Base-by-base conservation (phyloP, 2,888 invertebrate species). In the Phaedon cochleariae region DNA sequence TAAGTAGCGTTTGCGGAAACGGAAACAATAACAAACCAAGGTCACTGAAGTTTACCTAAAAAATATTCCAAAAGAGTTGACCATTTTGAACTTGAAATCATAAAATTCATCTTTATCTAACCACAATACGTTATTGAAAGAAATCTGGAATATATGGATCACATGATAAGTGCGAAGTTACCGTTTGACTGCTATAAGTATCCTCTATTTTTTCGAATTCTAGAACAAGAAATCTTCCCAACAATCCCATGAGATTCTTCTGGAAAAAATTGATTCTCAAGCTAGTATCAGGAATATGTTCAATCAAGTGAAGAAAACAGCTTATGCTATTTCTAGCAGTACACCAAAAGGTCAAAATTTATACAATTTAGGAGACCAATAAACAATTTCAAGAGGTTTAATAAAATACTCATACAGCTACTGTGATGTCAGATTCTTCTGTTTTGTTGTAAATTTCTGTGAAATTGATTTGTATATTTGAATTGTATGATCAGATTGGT, bases 221-320 rank as follows among this genome's bases (percentile, higher is more conserved):
- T 26, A 57, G 57, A 45, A 57, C 5, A 41, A 57, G 18, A 57
- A 45, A n/a, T 1, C 31, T 1, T 22, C 4, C 18, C 29, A 15
- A 21, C 41, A 53, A 6, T 7, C 26, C 6, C 29, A 41, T 9
- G 58, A 52, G 4, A 31, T 31, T 5, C 21, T 26, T 15, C 1
- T 60, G 21, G 67, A 65, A 12, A 69, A 64, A 37, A 34, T 64
- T 5, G 66, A 71, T 52, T 71, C 72, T 2, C 68, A 68, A 41
- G 46, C 62, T 26, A 69, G 59, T 46, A 72, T 72, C 4, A 68
- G 67, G 46, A 62, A 31, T 29, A 66, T 74, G 69, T 69, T 74
- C 29, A 65, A 52, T 17, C 71, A 71, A 48, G 51, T 73, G 21
- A 74, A 69, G 52, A 71, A 69, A 49, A 65, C 73, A 29, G 73